Conservation (phyloP, 23 tunicate genomes). For the Phallusia fumigata region DNA sequence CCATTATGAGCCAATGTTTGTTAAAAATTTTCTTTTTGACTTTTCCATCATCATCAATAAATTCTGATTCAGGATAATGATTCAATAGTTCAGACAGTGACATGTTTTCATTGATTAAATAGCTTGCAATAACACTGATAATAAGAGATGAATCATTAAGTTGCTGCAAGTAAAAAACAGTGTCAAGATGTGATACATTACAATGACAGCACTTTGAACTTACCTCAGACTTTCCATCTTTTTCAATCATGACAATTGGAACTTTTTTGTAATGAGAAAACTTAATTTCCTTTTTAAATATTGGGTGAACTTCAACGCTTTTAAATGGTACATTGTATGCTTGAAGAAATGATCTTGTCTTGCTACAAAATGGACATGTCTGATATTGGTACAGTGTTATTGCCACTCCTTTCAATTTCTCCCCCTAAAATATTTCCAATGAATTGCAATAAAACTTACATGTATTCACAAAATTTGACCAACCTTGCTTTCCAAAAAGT, state of each 20-base stretch:
- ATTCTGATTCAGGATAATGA: slow-evolving; percentile 39
- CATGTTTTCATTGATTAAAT: slow-evolving; percentile 39
- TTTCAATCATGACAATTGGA: slow-evolving; percentile 72
- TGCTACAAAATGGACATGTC: slow-evolving; percentile 94
- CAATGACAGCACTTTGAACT: background rate
- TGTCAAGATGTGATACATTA: background rate
- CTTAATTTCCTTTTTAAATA: slow-evolving; percentile 86
- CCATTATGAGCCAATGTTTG: slow-evolving; percentile 59
- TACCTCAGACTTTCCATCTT: slow-evolving; percentile 55
- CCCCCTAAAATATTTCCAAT: slow-evolving; percentile 4
- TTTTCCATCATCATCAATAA: slow-evolving; percentile 62
- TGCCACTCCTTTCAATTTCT: slow-evolving; percentile 61
- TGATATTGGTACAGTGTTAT: slow-evolving; percentile 88
- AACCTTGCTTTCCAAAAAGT: background rate
- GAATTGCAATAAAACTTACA: background rate
- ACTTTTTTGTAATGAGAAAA: slow-evolving; percentile 87
- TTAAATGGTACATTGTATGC: slow-evolving; percentile 82
- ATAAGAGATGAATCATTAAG: slow-evolving; percentile 84
- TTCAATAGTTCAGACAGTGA: slow-evolving; percentile 32
- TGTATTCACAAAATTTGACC: background rate
- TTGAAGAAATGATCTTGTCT: slow-evolving; percentile 66
- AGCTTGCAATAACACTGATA: slow-evolving; percentile 71
- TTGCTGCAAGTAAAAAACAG: slow-evolving; percentile 34
- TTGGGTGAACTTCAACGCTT: slow-evolving; percentile 92
- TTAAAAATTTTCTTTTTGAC: slow-evolving; percentile 42